Evolutionary conservation across 2,113 vertebrate genomes (phyloP).

Genomic region (Xenopus laevis): DNA sequence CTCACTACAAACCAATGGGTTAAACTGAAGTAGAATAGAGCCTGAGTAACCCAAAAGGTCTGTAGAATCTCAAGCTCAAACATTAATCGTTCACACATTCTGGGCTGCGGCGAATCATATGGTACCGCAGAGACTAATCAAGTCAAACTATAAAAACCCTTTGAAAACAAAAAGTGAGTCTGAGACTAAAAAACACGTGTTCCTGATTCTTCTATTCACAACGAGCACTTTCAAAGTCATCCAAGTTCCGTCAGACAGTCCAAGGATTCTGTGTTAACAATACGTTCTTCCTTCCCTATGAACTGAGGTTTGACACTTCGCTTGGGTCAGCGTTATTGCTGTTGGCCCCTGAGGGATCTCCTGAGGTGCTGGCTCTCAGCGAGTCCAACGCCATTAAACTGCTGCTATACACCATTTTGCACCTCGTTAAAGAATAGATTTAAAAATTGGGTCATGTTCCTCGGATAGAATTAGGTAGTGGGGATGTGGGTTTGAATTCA

Average conservation of each 20-base stretch:
- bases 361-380: not conserved
- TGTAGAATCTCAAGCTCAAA: not conserved
- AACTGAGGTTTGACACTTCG: not conserved
- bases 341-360: not conserved
- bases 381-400: not conserved
- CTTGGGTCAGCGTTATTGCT: not conserved
- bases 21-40: not conserved
- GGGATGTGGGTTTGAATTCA: too few relatives aligned
- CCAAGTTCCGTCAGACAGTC: not conserved
- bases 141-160: constrained; percentile 1
- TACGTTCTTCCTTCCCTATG: too few relatives aligned
- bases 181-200: too few relatives aligned
- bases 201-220: not conserved
- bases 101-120: constrained; percentile 14
- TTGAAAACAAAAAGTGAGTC: constrained; percentile 10
- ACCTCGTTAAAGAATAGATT: too few relatives aligned
- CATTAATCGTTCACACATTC: constrained; percentile 21
- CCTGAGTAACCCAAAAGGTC: not conserved
- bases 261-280: not conserved
- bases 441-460: too few relatives aligned
- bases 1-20: not conserved
- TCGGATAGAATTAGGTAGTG: too few relatives aligned
- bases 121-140: constrained; percentile 16
- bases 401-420: not conserved
- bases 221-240: constrained; percentile 2